phyloP scores from a whole-genome alignment of 2,797 vertebrate species.

The Odontamblyopus rebecca region DNA sequence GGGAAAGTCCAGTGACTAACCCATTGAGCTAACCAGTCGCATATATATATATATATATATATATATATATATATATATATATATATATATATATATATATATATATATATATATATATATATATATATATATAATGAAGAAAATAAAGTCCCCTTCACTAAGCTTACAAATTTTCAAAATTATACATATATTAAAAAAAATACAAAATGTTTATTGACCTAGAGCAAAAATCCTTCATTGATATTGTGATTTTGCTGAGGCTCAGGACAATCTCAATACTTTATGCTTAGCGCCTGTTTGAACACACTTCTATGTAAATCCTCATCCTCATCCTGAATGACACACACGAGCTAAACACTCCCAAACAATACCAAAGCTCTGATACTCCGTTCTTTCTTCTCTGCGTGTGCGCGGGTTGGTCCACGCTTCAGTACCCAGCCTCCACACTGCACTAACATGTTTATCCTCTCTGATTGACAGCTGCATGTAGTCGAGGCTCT shows the following conservation, averaged over 20 bases:
- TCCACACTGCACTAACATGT: neutral
- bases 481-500: neutral
- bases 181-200: too few relatives aligned
- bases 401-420: neutral
- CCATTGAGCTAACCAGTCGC: too few relatives aligned
- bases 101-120: too few relatives aligned
- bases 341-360: neutral
- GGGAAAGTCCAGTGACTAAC: too few relatives aligned
- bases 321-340: neutral
- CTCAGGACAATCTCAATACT: neutral
- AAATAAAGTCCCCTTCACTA: too few relatives aligned
- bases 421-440: neutral
- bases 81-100: too few relatives aligned
- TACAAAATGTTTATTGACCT: too few relatives aligned
- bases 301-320: neutral
- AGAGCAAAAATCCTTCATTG: neutral
- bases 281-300: neutral
- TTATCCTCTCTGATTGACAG: constrained; percentile 6
- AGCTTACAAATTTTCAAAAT: too few relatives aligned
- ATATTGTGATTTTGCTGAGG: neutral
- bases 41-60: too few relatives aligned
- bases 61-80: too few relatives aligned
- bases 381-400: neutral
- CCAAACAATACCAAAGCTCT: neutral
- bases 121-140: too few relatives aligned